Conservation (phyloP, 2,888 invertebrate species). For the Meiosimyza decipiens region DNA sequence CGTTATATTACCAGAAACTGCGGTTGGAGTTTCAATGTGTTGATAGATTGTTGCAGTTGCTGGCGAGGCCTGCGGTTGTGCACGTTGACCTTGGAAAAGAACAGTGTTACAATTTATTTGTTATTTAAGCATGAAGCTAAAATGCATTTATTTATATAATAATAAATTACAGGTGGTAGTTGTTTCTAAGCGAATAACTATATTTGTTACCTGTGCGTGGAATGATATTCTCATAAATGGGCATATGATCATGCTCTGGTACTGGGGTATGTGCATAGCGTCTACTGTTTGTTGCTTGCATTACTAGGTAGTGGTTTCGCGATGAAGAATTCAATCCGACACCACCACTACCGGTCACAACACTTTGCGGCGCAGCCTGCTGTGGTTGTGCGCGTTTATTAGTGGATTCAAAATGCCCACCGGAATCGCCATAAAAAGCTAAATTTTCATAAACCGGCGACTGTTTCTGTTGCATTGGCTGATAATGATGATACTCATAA, state of each 20-base stretch:
- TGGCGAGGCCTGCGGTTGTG: conserved; percentile 66
- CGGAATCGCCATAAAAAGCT: conserved; percentile 74
- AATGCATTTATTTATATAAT: neutral
- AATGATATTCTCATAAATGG: conserved; percentile 76
- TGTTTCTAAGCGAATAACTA: neutral
- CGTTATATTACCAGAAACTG: conserved; percentile 39
- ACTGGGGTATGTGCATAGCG: conserved; percentile 68
- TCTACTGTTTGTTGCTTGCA: conserved; percentile 54
- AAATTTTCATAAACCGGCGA: conserved; percentile 84
- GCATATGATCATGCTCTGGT: conserved; percentile 69
- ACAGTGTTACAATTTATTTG: neutral
- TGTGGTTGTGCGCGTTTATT: conserved; percentile 84
- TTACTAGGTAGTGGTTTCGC: conserved; percentile 67
- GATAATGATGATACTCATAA: conserved; percentile 58
- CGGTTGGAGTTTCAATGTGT: conserved; percentile 56
- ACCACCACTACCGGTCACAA: conserved; percentile 41
- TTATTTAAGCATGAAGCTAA: neutral
- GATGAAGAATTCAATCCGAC: conserved; percentile 56
- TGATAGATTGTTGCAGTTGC: conserved; percentile 65
- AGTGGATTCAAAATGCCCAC: conserved; percentile 58
- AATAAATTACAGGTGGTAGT: too few species aligned
- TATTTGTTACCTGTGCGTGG: conserved; percentile 66
- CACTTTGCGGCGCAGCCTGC: conserved; percentile 72
- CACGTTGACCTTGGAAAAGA: conserved; percentile 62
- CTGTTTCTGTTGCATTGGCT: conserved; percentile 33